Percentiles rank a stretch among this genome's conserved stretches.
These are phyloP conservation scores for Leucophenga varia DNA, from an alignment of 1,140 invertebrate genomes.

Conservation along the genomic window DNA sequence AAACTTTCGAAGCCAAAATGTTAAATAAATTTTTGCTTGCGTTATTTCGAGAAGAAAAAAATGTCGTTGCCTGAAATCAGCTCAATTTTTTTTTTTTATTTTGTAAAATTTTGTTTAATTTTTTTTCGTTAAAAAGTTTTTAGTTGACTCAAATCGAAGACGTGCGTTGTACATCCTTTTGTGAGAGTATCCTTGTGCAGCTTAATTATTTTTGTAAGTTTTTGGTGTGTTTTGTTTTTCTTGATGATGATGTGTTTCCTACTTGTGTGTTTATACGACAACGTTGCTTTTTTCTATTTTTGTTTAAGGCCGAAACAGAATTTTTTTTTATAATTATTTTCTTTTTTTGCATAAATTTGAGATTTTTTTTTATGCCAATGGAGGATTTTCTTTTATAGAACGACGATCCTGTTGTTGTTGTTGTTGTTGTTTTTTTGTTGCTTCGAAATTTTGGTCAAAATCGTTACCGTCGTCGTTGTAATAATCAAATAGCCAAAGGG, in stretches of 20 bases:
- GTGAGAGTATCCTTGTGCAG: constrained; percentile 3
- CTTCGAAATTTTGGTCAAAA: constrained; percentile 52
- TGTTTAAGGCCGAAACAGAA: background rate
- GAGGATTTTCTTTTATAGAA: too few relatives aligned
- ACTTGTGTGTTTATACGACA: background rate
- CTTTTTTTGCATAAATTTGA: too few relatives aligned
- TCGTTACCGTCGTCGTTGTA: constrained; percentile 33
- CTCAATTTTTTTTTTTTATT: constrained; percentile 4
- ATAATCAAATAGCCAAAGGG: constrained; percentile 45
- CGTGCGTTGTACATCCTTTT: constrained; percentile 6
- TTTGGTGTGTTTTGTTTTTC: background rate
- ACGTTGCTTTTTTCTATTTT: background rate
- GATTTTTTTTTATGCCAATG: too few relatives aligned
- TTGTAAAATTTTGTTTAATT: constrained; percentile 6
- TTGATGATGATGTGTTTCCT: background rate
- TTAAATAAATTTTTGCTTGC: constrained; percentile 1
- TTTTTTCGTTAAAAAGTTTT: constrained; percentile 9
- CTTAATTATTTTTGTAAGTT: background rate
- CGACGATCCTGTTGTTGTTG: constrained; percentile 4
- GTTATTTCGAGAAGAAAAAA: too few relatives aligned
- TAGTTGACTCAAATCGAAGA: too few relatives aligned
- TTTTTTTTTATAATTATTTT: background rate
- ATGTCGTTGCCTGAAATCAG: constrained; percentile 2
- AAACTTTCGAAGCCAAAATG: too few relatives aligned
- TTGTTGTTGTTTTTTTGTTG: constrained; percentile 31